Conservation (phyloP, 92 coral and sea anemone species). For the Bergia sp. region DNA sequence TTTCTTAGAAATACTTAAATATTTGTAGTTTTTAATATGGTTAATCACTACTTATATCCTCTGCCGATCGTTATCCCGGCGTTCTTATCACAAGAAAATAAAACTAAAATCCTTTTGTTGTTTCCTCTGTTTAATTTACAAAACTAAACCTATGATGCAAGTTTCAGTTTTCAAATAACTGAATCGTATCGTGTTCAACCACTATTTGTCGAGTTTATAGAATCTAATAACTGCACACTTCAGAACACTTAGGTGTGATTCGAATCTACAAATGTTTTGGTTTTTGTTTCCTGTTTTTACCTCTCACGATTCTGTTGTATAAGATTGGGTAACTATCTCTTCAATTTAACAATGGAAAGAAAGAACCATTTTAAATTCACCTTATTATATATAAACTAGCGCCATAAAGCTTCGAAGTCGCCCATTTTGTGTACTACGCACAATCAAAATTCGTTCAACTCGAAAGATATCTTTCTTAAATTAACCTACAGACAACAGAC, state of each 20-base stretch:
- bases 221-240: not conserved
- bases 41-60: not conserved
- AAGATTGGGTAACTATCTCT: not conserved
- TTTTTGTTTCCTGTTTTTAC: slow-evolving; percentile 23
- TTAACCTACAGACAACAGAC: not conserved
- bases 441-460: not conserved
- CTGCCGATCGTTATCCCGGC: not conserved
- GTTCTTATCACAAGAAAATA: not conserved
- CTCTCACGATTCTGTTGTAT: not conserved
- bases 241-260: not conserved
- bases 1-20: slow-evolving; percentile 5
- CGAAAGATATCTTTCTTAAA: not conserved
- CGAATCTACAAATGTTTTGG: not conserved
- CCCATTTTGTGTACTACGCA: not conserved
- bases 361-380: not conserved
- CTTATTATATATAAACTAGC: not conserved
- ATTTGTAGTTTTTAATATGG: not conserved
- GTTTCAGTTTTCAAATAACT: not conserved
- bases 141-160: not conserved
- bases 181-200: not conserved
- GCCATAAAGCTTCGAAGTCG: not conserved
- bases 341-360: not conserved
- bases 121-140: not conserved
- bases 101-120: not conserved
- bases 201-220: not conserved